phyloP scores from a whole-genome alignment of 2,888 invertebrate species.

The Polylopha cassiicola region DNA sequence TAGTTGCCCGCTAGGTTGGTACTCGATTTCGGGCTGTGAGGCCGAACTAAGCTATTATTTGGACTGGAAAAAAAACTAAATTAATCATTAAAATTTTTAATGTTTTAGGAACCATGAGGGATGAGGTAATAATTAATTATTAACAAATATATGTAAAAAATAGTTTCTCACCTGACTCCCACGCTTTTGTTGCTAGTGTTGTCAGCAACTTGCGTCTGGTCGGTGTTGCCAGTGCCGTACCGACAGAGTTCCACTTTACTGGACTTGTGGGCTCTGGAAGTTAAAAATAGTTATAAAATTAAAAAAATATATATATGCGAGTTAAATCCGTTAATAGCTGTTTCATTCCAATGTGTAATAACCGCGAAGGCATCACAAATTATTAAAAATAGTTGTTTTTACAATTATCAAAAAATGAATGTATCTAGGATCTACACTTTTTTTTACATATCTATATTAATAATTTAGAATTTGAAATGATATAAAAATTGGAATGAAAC shows the following conservation, averaged over 20 bases:
- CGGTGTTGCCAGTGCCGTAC: conserved; percentile 63
- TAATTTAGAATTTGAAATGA: no score
- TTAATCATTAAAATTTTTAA: background rate
- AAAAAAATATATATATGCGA: no score
- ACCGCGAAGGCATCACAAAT: no score
- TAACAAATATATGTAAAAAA: background rate
- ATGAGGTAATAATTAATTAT: background rate
- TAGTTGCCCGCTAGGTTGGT: conserved; percentile 62
- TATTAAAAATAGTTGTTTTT: no score
- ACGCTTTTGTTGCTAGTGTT: conserved; percentile 58
- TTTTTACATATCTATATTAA: no score
- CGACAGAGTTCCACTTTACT: conserved; percentile 60
- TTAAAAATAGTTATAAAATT: background rate
- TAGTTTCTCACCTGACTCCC: conserved; percentile 49
- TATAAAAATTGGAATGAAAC: no score
- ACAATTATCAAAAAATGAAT: no score
- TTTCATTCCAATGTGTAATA: no score
- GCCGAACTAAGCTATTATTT: conserved; percentile 72
- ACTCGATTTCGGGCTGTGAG: conserved; percentile 68
- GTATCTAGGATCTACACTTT: no score
- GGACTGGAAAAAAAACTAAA: conserved; percentile 60
- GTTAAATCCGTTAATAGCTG: no score
- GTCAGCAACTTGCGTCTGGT: conserved; percentile 59
- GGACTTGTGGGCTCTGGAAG: conserved; percentile 58
- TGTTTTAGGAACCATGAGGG: no score